Percentiles rank a stretch among this genome's conserved stretches.
phyloP scores from a whole-genome alignment of 2,113 vertebrate species.

The Campylomormyrus tamandua region DNA sequence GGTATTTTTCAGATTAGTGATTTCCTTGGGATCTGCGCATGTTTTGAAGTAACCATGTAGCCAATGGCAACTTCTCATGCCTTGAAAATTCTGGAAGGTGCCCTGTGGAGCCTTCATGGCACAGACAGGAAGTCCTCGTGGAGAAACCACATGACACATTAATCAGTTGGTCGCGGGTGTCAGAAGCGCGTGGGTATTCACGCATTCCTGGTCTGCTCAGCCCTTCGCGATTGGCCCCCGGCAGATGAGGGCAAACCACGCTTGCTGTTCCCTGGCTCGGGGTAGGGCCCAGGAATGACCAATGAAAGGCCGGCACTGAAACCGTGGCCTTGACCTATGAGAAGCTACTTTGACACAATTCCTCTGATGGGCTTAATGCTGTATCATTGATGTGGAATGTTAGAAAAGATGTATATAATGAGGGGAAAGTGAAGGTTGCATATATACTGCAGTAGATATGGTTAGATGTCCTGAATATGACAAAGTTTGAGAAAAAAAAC shows the following conservation, averaged over 20 bases:
- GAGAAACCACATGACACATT: slow-evolving; percentile 1
- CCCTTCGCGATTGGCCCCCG: no score
- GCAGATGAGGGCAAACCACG: background rate
- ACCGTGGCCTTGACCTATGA: background rate
- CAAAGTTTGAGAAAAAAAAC: background rate
- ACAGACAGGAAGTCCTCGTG: slow-evolving; percentile 19
- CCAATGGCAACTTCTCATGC: background rate
- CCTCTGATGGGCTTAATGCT: background rate
- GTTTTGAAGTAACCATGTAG: background rate
- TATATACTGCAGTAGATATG: background rate
- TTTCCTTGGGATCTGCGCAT: background rate
- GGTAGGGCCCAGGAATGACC: background rate
- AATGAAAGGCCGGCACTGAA: background rate
- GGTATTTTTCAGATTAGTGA: background rate
- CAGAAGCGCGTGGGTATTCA: slow-evolving; percentile 23
- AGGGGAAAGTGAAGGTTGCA: background rate
- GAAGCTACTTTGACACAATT: background rate
- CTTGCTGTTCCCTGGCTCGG: background rate
- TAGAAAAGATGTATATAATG: background rate
- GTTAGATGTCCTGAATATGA: background rate
- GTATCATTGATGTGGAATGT: background rate
- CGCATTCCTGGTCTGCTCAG: slow-evolving; percentile 3
- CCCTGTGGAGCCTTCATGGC: background rate
- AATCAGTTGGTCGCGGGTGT: slow-evolving; percentile 19
- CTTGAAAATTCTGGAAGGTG: background rate